Base-by-base conservation (phyloP, 64 coral and sea anemone species). In the Porites lutea region DNA sequence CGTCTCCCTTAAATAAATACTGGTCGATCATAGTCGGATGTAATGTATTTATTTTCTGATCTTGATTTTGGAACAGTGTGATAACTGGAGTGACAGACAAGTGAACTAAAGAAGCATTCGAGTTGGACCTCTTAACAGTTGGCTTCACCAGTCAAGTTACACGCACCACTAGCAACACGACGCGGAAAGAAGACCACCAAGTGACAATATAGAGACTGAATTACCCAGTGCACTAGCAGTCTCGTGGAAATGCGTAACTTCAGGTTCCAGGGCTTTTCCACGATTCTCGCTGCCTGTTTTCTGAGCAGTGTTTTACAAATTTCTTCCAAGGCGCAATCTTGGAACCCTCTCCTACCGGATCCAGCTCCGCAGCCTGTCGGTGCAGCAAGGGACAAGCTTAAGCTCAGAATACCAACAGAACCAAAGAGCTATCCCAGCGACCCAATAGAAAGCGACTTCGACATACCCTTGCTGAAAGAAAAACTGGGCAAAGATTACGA, bases 361-460 rank as follows among this genome's bases (percentile, higher is more conserved):
- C 15, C 49, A 14, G 49, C 8, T 57, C 70, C 51, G 22, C 67
- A 74, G 13, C 86, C 86, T 15, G 73, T 51, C 19, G 73, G 73
- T 19, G 73, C 73, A 76, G 48, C 72, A 23, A 88, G 52, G 52
- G 67, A 75, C 70, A 88, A 84, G 62, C 13, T 84, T 5, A 84
- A 68, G 48, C 48, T 88, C 0, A 88, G 75, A 72, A 43, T 75
- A 59, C 86, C 86, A 2, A 51, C 21, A 53, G 68, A 74, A 10
- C 68, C 67, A 16, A 9, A 54, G 8, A 48, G n/a, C 13, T 96
- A 96, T 20, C 90, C 84, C 43, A 88, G 86, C 44, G 91, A 92
- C 64, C 95, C 95, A 53, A 55, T 79, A 68, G 18, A 58, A 52
- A 44, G 72, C 23, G 95, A 96, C 69, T 61, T 73, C 14, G 87